phyloP scores from a whole-genome alignment of 2,888 invertebrate genomes.

The Apamea anceps region DNA sequence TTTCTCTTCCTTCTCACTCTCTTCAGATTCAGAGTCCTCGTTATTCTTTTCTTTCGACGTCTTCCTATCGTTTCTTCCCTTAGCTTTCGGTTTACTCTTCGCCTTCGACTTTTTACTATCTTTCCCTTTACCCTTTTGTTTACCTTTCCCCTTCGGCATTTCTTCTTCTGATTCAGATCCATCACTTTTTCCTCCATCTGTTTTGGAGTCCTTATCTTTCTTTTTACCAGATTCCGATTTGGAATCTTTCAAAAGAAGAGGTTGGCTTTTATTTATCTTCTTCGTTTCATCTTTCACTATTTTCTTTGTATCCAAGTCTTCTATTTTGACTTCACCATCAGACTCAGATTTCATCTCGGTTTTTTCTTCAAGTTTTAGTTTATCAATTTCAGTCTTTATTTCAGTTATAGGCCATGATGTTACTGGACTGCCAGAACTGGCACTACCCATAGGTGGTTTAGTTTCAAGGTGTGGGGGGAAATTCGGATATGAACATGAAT shows the following conservation, averaged over 20 bases:
- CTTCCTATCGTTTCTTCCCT: conserved; percentile 85
- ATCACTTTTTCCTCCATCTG: conserved; percentile 74
- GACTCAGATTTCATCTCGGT: conserved; percentile 88
- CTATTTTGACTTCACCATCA: conserved; percentile 89
- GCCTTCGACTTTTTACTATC: conserved; percentile 82
- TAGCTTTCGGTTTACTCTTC: conserved; percentile 83
- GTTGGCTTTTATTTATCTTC: conserved; percentile 66
- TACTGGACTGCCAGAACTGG: conserved; percentile 82
- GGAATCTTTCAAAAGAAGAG: conserved; percentile 65
- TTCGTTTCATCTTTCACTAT: conserved; percentile 85
- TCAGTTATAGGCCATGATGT: conserved; percentile 87
- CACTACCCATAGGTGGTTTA: conserved; percentile 84
- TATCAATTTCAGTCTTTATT: conserved; percentile 85
- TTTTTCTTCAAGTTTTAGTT: conserved; percentile 86
- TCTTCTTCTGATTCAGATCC: conserved; percentile 82
- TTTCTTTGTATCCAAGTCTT: conserved; percentile 88
- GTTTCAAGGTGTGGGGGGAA: conserved; percentile 82
- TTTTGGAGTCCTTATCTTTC: conserved; percentile 72
- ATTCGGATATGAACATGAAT: conserved; percentile 77
- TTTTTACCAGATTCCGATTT: conserved; percentile 68
- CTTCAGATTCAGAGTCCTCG: conserved; percentile 89
- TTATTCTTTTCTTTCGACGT: conserved; percentile 89
- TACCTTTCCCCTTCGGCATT: conserved; percentile 76
- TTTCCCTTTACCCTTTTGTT: conserved; percentile 77
- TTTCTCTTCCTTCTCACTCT: conserved; percentile 90